Percentiles rank a stretch among this genome's conserved stretches.
phyloP scores from a whole-genome alignment of 2,888 invertebrate genomes.

The Ganaspis brasiliensis region DNA sequence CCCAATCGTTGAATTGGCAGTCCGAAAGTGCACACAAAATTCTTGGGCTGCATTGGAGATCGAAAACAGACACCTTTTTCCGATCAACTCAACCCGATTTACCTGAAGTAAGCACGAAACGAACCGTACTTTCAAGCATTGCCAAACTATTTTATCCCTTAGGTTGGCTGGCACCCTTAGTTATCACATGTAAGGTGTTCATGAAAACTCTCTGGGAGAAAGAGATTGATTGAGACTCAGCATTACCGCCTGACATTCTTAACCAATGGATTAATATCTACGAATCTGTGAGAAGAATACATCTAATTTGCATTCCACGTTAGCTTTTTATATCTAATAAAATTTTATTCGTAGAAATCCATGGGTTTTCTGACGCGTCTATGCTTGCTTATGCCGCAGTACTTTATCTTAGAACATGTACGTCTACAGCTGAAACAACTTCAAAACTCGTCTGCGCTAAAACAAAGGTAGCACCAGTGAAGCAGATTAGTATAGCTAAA shows the following conservation, averaged over 20 bases:
- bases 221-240: neutral
- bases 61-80: neutral
- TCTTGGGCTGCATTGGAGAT: neutral
- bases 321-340: neutral
- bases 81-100: neutral
- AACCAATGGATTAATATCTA: neutral
- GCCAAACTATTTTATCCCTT: neutral
- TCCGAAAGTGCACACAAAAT: neutral
- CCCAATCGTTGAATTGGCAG: too few relatives aligned
- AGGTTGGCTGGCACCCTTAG: neutral
- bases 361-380: neutral
- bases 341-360: neutral
- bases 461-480: too few relatives aligned
- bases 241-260: neutral
- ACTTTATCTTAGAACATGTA: too few relatives aligned
- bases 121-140: neutral
- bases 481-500: too few relatives aligned
- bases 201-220: neutral
- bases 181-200: neutral
- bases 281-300: neutral
- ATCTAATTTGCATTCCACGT: neutral
- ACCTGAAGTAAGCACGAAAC: neutral
- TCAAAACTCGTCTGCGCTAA: too few relatives aligned
- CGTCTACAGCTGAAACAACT: too few relatives aligned
- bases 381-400: neutral